Conservation (phyloP, 2,888 invertebrate species). For the Oligia latruncula region DNA sequence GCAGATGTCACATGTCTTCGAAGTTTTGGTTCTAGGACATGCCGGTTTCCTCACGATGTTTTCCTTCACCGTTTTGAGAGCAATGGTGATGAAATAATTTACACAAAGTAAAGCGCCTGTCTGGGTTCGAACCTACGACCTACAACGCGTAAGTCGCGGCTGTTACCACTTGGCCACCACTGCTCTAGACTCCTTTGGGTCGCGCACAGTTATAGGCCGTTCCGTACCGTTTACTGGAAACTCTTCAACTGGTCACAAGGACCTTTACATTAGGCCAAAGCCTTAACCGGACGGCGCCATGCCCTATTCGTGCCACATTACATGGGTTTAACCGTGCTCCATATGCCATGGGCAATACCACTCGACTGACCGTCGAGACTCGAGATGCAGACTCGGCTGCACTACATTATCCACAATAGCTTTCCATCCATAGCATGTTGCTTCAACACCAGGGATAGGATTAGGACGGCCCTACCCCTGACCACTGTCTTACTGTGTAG, state of each 20-base stretch:
- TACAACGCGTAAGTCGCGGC: too few relatives aligned
- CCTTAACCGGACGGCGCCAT: conserved; percentile 41
- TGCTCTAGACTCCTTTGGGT: too few relatives aligned
- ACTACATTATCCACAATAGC: conserved; percentile 60
- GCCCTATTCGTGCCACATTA: conserved; percentile 52
- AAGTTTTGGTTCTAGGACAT: too few relatives aligned
- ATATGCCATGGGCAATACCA: conserved; percentile 33
- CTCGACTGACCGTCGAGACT: conserved; percentile 51
- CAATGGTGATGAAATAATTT: too few relatives aligned
- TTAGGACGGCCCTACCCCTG: conserved; percentile 57
- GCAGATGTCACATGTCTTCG: too few relatives aligned
- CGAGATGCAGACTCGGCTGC: conserved; percentile 52
- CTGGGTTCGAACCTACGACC: too few relatives aligned
- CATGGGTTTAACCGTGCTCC: conserved; percentile 35
- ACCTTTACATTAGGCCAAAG: conserved; percentile 33
- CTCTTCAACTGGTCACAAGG: conserved; percentile 52
- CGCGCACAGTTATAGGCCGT: too few relatives aligned
- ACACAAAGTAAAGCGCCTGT: too few relatives aligned
- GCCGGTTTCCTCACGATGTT: too few relatives aligned
- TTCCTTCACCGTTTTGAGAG: too few relatives aligned
- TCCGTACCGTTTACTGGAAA: conserved; percentile 51
- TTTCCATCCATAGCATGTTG: conserved; percentile 47
- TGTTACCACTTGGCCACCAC: too few relatives aligned
- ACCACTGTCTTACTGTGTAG: conserved; percentile 66
- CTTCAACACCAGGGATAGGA: conserved; percentile 49